Conservation (phyloP, 2,113 vertebrate genomes). For the Choloepus hoffmanni region DNA sequence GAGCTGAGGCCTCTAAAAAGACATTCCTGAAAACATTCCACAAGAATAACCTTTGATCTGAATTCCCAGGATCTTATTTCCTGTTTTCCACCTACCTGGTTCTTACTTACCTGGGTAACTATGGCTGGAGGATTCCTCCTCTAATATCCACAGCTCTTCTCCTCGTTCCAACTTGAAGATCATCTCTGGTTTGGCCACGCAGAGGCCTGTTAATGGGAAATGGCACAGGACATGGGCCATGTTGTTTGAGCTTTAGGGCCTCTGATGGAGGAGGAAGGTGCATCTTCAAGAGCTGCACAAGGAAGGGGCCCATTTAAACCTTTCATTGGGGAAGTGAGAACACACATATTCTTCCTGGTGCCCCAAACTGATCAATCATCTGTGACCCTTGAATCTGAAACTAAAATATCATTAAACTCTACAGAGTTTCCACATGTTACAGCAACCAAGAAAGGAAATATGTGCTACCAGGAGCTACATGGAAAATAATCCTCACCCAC, state of each 20-base stretch:
- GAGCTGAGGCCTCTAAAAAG: slow-evolving; percentile 22
- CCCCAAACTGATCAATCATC: background rate
- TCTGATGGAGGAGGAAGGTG: slow-evolving; percentile 66
- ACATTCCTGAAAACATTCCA: background rate
- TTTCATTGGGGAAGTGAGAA: slow-evolving; percentile 32
- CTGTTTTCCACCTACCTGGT: background rate
- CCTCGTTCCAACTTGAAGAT: slow-evolving; percentile 79
- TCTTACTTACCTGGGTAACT: slow-evolving; percentile 64
- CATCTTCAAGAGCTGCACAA: slow-evolving; percentile 61
- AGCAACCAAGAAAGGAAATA: slow-evolving; percentile 22
- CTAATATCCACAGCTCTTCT: slow-evolving; percentile 73
- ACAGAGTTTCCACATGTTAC: background rate
- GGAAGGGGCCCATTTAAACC: slow-evolving; percentile 62
- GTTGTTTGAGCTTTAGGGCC: slow-evolving; percentile 60
- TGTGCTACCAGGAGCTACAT: background rate
- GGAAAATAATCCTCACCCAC: slow-evolving; percentile 68
- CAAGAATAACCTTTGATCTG: background rate
- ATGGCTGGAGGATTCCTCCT: slow-evolving; percentile 58
- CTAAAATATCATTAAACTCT: slow-evolving; percentile 32
- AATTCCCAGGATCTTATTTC: background rate
- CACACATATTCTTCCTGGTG: slow-evolving; percentile 14
- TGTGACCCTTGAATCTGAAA: slow-evolving; percentile 21
- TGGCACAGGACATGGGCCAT: slow-evolving; percentile 67
- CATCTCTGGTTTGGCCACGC: slow-evolving; percentile 78
- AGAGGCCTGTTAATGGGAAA: slow-evolving; percentile 78